Evolutionary conservation across 2,797 vertebrate genomes (phyloP).

Genomic region (Anas bernieri): DNA sequence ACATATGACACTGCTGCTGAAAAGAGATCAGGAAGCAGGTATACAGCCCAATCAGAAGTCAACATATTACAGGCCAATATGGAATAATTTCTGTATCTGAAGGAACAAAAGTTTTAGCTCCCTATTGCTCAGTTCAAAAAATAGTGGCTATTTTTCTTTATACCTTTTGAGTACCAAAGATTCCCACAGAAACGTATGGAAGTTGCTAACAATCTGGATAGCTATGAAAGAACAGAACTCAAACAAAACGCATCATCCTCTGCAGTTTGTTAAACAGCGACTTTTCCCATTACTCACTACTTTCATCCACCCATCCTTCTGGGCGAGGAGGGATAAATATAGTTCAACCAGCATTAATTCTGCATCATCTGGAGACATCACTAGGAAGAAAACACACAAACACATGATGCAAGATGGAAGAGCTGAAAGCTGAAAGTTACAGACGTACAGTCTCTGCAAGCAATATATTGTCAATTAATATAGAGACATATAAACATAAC

Average conservation of each 20-base stretch:
- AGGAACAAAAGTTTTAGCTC: background rate
- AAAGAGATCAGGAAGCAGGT: background rate
- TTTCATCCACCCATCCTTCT: constrained; percentile 64
- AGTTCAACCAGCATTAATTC: constrained; percentile 47
- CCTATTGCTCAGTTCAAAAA: background rate
- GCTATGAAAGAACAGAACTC: constrained; percentile 18
- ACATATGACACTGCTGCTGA: background rate
- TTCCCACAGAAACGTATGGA: constrained; percentile 1
- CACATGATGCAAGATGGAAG: constrained; percentile 7
- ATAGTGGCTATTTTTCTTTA: background rate
- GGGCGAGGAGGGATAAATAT: constrained; percentile 34
- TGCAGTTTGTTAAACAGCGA: constrained; percentile 8
- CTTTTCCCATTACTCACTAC: constrained; percentile 35
- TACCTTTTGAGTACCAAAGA: background rate
- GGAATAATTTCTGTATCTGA: background rate
- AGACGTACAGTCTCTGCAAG: background rate
- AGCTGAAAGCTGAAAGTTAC: background rate
- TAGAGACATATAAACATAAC: background rate
- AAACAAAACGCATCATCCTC: constrained; percentile 34
- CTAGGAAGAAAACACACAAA: constrained; percentile 3
- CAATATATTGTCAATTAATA: background rate
- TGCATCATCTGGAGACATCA: constrained; percentile 4
- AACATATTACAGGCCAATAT: background rate
- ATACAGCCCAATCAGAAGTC: background rate
- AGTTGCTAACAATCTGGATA: background rate